phyloP scores from a whole-genome alignment of 2,888 invertebrate genomes.

The Lycophotia porphyrea region DNA sequence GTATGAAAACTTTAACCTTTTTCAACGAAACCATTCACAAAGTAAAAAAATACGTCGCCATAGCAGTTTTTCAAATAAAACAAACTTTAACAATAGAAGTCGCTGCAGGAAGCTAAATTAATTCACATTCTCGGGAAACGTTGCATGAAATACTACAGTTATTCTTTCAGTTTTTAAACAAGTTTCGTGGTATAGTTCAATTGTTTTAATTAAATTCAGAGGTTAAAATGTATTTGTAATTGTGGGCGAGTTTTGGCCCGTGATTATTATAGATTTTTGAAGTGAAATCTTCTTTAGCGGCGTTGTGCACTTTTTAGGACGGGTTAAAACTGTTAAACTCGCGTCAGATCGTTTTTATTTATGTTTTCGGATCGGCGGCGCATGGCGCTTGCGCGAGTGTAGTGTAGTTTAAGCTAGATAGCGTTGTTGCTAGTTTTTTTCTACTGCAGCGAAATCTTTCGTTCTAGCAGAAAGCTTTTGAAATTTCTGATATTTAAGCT shows the following conservation, averaged over 20 bases:
- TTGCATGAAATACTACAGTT: neutral
- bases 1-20: neutral
- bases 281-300: no score
- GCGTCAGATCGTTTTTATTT: no score
- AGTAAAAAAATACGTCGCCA: neutral
- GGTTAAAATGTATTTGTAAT: neutral
- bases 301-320: no score
- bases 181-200: neutral
- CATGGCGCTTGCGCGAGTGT: no score
- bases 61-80: conserved; percentile 30
- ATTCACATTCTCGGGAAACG: conserved; percentile 4
- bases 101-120: conserved; percentile 13
- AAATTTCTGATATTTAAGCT: no score
- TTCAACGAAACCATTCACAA: conserved; percentile 11
- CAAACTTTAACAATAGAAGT: conserved; percentile 29
- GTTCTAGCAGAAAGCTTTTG: no score
- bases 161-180: conserved; percentile 13
- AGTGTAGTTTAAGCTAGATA: no score
- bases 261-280: neutral
- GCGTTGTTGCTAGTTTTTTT: no score
- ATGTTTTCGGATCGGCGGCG: no score
- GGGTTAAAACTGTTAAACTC: no score
- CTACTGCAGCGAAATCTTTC: no score
- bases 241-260: neutral
- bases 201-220: neutral